These are phyloP conservation scores for Lycophotia porphyrea DNA, from an alignment of 2,888 invertebrate species.

Conservation along the genomic window DNA sequence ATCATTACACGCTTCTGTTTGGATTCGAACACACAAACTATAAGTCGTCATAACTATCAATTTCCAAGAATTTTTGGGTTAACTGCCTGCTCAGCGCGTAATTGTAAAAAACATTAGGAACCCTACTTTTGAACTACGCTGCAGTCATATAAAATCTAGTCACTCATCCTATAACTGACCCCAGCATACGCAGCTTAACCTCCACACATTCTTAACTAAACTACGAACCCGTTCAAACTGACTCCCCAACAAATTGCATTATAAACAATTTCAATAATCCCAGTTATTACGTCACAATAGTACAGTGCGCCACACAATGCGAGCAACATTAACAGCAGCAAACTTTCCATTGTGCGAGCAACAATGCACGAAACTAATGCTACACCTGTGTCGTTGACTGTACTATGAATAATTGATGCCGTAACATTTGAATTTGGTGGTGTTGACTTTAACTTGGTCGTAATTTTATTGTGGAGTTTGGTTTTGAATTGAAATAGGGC, in stretches of 20 bases:
- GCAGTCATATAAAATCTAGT: not conserved
- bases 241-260: slow-evolving; percentile 3
- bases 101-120: not conserved
- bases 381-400: slow-evolving; percentile 54
- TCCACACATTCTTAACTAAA: not conserved
- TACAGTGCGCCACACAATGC: slow-evolving; percentile 54
- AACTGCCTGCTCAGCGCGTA: not conserved
- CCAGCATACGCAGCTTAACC: not conserved
- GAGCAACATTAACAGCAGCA: slow-evolving; percentile 30
- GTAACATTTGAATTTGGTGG: slow-evolving; percentile 56
- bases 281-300: slow-evolving; percentile 33
- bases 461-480: not conserved
- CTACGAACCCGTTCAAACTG: too few species aligned
- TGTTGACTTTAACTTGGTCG: slow-evolving; percentile 35
- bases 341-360: slow-evolving; percentile 56
- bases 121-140: not conserved
- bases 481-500: not conserved
- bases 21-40: not conserved
- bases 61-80: not conserved
- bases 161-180: not conserved
- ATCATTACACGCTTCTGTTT: not conserved
- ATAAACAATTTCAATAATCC: slow-evolving; percentile 30
- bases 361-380: slow-evolving; percentile 60
- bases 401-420: slow-evolving; percentile 56
- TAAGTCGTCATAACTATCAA: too few species aligned